Evolutionary conservation across 2,888 invertebrate genomes (phyloP).

Genomic region (Drosophila merina): DNA sequence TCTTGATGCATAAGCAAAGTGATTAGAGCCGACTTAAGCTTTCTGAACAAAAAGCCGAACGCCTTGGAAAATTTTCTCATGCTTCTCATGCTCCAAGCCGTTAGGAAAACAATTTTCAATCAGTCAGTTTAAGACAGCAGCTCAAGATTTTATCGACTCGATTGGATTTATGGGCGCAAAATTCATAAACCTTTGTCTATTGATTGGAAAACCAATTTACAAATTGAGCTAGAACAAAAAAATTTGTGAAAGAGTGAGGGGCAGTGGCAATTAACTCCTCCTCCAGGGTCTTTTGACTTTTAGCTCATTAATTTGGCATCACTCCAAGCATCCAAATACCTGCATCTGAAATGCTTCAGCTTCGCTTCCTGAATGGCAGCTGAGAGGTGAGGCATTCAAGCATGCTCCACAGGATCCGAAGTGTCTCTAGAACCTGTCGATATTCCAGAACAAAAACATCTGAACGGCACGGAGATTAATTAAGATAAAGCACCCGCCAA

Average conservation of each 20-base stretch:
- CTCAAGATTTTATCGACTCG: neutral
- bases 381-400: neutral
- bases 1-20: conserved; percentile 22
- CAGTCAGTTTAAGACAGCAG: conserved; percentile 5
- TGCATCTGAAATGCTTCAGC: neutral
- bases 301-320: neutral
- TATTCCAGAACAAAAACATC: neutral
- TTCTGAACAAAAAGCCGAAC: neutral
- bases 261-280: neutral
- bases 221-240: neutral
- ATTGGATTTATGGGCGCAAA: neutral
- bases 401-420: neutral
- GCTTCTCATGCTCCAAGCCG: neutral
- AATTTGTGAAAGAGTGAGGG: neutral
- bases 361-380: conserved; percentile 4
- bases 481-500: conserved; percentile 22
- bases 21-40: neutral
- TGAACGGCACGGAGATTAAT: conserved; percentile 6
- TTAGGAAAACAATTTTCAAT: conserved; percentile 5
- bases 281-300: neutral
- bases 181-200: neutral
- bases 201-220: neutral
- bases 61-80: conserved; percentile 7
- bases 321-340: neutral
- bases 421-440: neutral